A percentile compares a stretch with the other conserved stretches of the same genome.
phyloP scores from a whole-genome alignment of 2,888 invertebrate genomes.

The Rutpela maculata region DNA sequence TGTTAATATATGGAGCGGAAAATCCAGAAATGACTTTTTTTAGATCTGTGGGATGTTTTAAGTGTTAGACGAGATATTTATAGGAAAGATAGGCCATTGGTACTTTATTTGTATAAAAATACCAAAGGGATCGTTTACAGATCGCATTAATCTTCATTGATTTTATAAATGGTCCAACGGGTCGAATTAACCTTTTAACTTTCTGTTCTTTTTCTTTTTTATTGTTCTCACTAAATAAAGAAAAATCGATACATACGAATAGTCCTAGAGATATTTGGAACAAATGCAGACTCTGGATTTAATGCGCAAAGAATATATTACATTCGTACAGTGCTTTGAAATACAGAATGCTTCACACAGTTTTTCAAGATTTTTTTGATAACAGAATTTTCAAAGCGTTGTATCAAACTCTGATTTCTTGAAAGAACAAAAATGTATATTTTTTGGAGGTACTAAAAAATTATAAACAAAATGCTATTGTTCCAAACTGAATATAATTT shows the following conservation, averaged over 20 bases:
- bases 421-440: too few species aligned
- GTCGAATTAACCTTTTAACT: slow-evolving; percentile 42
- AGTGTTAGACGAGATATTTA: slow-evolving; percentile 20
- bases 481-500: too few species aligned
- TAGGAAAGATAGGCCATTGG: slow-evolving; percentile 9
- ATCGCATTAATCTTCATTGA: slow-evolving; percentile 44
- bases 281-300: background rate
- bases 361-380: too few species aligned
- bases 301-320: background rate
- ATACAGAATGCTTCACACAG: background rate
- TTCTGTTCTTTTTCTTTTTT: slow-evolving; percentile 41
- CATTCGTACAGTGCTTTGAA: background rate
- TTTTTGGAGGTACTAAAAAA: too few species aligned
- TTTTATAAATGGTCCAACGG: slow-evolving; percentile 40
- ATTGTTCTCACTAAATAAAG: slow-evolving; percentile 39
- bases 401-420: too few species aligned
- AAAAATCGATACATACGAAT: slow-evolving; percentile 19
- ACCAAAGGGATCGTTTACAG: slow-evolving; percentile 39
- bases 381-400: too few species aligned
- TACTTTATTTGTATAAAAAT: slow-evolving; percentile 43
- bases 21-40: slow-evolving; percentile 21
- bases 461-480: too few species aligned
- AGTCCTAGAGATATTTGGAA: background rate
- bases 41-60: slow-evolving; percentile 14
- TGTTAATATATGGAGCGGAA: background rate